phyloP scores from a whole-genome alignment of 2,888 invertebrate genomes.

The Lissonota sp. region DNA sequence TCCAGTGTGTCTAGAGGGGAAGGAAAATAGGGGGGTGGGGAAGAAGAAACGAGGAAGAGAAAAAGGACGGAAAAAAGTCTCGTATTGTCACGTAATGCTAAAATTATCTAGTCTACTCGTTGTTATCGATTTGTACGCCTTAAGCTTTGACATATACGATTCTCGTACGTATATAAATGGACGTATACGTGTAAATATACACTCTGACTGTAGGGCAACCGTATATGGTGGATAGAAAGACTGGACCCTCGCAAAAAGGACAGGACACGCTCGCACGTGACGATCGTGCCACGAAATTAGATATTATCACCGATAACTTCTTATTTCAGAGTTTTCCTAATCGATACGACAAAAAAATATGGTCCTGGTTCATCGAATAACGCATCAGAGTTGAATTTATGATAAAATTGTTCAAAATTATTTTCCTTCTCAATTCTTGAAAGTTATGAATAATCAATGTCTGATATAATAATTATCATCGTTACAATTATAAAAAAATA shows the following conservation, averaged over 20 bases:
- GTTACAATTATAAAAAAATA: neutral
- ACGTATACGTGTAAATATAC: slow-evolving; percentile 46
- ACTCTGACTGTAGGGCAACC: neutral
- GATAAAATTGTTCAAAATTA: neutral
- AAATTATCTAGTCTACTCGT: slow-evolving; percentile 53
- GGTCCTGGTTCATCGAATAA: neutral
- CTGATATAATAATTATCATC: neutral
- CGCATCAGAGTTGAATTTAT: neutral
- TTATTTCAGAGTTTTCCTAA: slow-evolving; percentile 31
- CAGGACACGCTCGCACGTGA: neutral
- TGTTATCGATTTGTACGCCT: slow-evolving; percentile 58
- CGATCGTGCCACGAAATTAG: slow-evolving; percentile 9
- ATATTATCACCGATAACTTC: slow-evolving; percentile 13
- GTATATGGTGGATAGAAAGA: too few species aligned
- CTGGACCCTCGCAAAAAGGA: neutral
- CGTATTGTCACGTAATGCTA: slow-evolving; percentile 28
- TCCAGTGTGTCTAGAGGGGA: neutral
- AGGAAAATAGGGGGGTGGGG: neutral
- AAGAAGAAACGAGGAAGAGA: neutral
- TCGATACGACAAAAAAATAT: slow-evolving; percentile 29
- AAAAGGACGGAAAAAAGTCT: neutral
- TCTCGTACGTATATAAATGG: slow-evolving; percentile 2
- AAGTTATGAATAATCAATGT: neutral
- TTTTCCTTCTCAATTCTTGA: neutral
- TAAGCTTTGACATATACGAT: slow-evolving; percentile 46